These are phyloP conservation scores for Poeciliopsis turneri DNA, from an alignment of 2,797 vertebrate species.

Conservation along the genomic window DNA sequence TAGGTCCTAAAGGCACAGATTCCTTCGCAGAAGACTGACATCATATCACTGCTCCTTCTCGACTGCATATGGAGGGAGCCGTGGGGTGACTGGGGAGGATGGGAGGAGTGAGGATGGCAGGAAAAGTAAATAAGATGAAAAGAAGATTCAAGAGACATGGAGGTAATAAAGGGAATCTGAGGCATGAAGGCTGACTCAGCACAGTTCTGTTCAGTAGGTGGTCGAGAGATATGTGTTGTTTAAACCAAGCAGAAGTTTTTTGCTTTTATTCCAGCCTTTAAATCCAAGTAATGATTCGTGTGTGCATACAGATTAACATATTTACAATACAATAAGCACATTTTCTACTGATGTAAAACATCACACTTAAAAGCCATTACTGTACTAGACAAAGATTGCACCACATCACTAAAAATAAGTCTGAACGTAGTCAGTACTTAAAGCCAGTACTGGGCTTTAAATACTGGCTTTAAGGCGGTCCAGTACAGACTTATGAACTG, in stretches of 20 bases:
- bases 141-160: conserved; percentile 51
- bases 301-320: conserved; percentile 16
- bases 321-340: neutral
- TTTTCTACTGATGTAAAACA: neutral
- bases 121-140: conserved; percentile 56
- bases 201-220: conserved; percentile 53
- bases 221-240: conserved; percentile 46
- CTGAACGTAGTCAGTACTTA: too few relatives aligned
- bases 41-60: conserved; percentile 31
- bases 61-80: conserved; percentile 36
- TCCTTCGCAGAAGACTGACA: conserved; percentile 20
- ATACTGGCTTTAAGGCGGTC: too few relatives aligned
- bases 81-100: neutral
- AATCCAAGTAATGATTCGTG: conserved; percentile 13
- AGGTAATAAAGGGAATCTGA: conserved; percentile 56
- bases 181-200: conserved; percentile 56
- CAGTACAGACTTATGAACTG: too few relatives aligned
- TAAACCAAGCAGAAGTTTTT: conserved; percentile 48
- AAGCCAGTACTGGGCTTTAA: too few relatives aligned
- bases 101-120: neutral
- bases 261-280: conserved; percentile 43
- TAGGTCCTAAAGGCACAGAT: conserved; percentile 28
- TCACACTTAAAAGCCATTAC: neutral
- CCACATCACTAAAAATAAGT: neutral
- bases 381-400: neutral